Percentiles rank a stretch among this genome's conserved stretches.
These are phyloP conservation scores for Prinia subflava DNA, from an alignment of 2,113 vertebrate species.

Conservation along the genomic window DNA sequence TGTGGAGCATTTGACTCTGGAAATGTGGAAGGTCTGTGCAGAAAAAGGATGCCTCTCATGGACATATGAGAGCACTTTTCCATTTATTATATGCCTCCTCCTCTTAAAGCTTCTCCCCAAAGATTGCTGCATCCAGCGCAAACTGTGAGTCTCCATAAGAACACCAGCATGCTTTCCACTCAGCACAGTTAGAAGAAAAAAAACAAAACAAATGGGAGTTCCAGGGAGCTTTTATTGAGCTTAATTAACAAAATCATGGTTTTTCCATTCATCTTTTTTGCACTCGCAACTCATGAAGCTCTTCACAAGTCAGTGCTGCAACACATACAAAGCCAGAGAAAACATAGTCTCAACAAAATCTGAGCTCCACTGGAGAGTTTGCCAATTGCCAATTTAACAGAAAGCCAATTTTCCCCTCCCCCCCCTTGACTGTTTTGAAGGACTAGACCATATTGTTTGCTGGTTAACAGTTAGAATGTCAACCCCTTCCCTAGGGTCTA, in stretches of 20 bases:
- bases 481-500: conserved; percentile 61
- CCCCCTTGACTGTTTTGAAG: conserved; percentile 59
- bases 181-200: neutral
- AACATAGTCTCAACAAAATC: conserved; percentile 65
- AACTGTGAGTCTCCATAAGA: accelerated
- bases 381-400: conserved; percentile 70
- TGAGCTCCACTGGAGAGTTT: conserved; percentile 73
- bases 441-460: conserved; percentile 53
- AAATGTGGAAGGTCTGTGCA: accelerated
- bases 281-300: conserved; percentile 45
- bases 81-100: neutral
- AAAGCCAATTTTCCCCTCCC: conserved; percentile 70
- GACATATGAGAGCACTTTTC: neutral
- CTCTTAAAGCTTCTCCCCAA: neutral
- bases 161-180: accelerated
- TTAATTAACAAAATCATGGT: conserved; percentile 74
- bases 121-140: accelerated
- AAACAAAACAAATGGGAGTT: conserved; percentile 29
- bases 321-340: conserved; percentile 5
- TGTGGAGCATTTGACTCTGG: accelerated
- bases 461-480: conserved; percentile 62
- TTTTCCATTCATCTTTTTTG: conserved; percentile 63
- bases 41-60: accelerated
- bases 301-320: conserved; percentile 29
- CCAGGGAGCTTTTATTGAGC: conserved; percentile 85